Evolutionary conservation across 2,888 invertebrate genomes (phyloP).

Genomic region (Drosophila kuntzei): DNA sequence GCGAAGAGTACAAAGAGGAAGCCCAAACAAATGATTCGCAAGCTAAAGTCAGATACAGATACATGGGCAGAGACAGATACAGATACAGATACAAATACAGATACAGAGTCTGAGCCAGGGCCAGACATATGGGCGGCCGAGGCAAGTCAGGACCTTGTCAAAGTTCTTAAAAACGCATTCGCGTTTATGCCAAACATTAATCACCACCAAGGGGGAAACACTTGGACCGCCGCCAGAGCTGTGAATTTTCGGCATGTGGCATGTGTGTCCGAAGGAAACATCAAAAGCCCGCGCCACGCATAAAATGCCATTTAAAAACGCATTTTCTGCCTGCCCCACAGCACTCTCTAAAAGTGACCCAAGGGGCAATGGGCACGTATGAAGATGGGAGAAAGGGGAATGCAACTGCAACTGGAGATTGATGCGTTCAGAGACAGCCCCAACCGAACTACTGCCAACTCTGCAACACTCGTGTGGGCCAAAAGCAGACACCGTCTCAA

Average conservation of each 20-base stretch:
- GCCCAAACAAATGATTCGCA: slow-evolving; percentile 61
- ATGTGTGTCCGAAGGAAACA: slow-evolving; percentile 50
- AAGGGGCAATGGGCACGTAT: slow-evolving; percentile 31
- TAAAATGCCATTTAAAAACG: slow-evolving; percentile 83
- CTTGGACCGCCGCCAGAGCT: slow-evolving; percentile 60
- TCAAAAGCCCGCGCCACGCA: slow-evolving; percentile 81
- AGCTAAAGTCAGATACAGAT: neutral
- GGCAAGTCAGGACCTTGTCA: slow-evolving; percentile 80
- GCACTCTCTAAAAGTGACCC: slow-evolving; percentile 53
- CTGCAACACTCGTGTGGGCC: slow-evolving; percentile 15
- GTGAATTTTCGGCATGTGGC: slow-evolving; percentile 79
- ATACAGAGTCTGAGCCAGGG: slow-evolving; percentile 19
- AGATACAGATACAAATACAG: neutral
- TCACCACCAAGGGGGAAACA: slow-evolving; percentile 62
- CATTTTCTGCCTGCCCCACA: slow-evolving; percentile 72
- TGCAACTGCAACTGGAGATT: slow-evolving; percentile 70
- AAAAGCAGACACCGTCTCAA: neutral
- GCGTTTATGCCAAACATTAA: slow-evolving; percentile 83
- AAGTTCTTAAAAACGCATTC: slow-evolving; percentile 79
- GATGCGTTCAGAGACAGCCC: slow-evolving; percentile 78
- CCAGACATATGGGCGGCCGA: slow-evolving; percentile 64
- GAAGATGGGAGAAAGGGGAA: slow-evolving; percentile 4
- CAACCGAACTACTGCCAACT: slow-evolving; percentile 53
- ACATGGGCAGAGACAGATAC: neutral
- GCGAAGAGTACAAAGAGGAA: slow-evolving; percentile 41